Percentiles rank a stretch among this genome's conserved stretches.
These are phyloP conservation scores for Tetrapedia diversipes DNA, from an alignment of 2,888 invertebrate genomes.

Conservation along the genomic window DNA sequence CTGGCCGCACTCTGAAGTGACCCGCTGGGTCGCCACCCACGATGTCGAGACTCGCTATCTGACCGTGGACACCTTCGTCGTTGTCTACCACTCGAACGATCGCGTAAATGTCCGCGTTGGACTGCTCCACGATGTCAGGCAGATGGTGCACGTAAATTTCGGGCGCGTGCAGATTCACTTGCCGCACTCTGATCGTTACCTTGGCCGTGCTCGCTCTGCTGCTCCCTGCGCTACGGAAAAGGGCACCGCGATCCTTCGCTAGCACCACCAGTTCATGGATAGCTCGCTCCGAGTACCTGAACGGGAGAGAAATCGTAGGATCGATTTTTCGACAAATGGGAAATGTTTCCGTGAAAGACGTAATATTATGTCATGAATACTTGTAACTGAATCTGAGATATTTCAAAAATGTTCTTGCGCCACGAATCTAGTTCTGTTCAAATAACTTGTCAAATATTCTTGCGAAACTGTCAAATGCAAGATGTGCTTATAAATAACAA, in stretches of 20 bases:
- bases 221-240: slow-evolving; percentile 84
- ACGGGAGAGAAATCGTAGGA: slow-evolving; percentile 8
- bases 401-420: too few species aligned
- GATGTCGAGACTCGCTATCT: slow-evolving; percentile 91
- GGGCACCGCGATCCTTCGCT: slow-evolving; percentile 92
- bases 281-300: slow-evolving; percentile 86
- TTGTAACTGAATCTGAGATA: too few species aligned
- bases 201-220: slow-evolving; percentile 89
- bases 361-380: too few species aligned
- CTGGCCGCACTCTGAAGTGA: slow-evolving; percentile 90
- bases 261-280: slow-evolving; percentile 90
- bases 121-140: slow-evolving; percentile 91
- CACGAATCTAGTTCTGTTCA: not conserved
- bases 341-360: too few species aligned
- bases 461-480: not conserved
- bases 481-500: not conserved
- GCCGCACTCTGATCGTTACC: slow-evolving; percentile 89
- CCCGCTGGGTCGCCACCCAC: slow-evolving; percentile 95
- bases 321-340: not conserved
- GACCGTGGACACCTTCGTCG: slow-evolving; percentile 93
- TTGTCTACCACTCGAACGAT: slow-evolving; percentile 93
- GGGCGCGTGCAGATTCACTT: slow-evolving; percentile 94
- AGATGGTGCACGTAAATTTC: slow-evolving; percentile 91
- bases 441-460: not conserved
- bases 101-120: slow-evolving; percentile 93